These are phyloP conservation scores for Gambusia holbrooki DNA, from an alignment of 2,113 vertebrate species.

Conservation along the genomic window DNA sequence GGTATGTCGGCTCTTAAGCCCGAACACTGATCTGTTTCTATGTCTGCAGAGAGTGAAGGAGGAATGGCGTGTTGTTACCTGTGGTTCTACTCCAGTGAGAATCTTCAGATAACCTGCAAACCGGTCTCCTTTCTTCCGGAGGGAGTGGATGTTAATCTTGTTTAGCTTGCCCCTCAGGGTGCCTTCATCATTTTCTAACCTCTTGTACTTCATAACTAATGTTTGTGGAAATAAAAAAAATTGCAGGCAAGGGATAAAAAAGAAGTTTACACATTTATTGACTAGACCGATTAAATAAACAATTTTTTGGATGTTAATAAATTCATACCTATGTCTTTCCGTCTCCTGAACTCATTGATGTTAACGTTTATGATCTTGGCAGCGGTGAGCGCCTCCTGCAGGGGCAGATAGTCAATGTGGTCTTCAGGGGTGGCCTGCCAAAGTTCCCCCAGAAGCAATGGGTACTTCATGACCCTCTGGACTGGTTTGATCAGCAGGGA, in stretches of 20 bases:
- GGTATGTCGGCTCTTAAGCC: not conserved
- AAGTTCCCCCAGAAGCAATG: constrained; percentile 88
- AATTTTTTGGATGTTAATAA: not conserved
- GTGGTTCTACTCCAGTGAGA: constrained; percentile 90
- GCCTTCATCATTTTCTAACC: constrained; percentile 88
- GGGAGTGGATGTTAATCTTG: constrained; percentile 94
- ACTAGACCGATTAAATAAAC: not conserved
- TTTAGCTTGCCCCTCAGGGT: constrained; percentile 90
- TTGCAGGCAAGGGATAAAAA: not conserved
- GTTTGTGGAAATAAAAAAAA: constrained; percentile 20
- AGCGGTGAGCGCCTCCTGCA: constrained; percentile 85
- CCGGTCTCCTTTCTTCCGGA: constrained; percentile 95
- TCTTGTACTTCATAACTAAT: constrained; percentile 95
- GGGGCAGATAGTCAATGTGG: constrained; percentile 84
- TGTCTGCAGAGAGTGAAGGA: not conserved
- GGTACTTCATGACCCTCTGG: constrained; percentile 97
- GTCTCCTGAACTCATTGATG: constrained; percentile 95
- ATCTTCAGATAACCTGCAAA: constrained; percentile 94
- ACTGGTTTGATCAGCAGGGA: constrained; percentile 96
- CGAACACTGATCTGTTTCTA: no score
- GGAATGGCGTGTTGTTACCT: constrained; percentile 78
- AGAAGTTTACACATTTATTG: not conserved
- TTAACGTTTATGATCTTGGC: constrained; percentile 89
- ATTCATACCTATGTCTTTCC: constrained; percentile 91
- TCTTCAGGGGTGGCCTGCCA: constrained; percentile 89